phyloP scores from a whole-genome alignment of 2,888 invertebrate species.

The Bellardia bayeri region DNA sequence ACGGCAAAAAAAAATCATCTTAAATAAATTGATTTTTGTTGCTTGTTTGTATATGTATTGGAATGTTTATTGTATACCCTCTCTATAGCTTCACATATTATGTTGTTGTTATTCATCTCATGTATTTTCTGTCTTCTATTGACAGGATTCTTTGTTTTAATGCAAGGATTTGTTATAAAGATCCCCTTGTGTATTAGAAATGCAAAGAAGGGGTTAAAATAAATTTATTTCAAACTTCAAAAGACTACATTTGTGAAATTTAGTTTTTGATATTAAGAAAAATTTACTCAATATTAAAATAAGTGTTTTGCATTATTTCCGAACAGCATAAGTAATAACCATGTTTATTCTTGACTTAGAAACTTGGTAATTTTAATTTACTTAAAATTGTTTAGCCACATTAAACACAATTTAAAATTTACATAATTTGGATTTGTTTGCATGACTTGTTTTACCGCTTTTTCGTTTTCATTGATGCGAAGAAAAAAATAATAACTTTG shows the following conservation, averaged over 20 bases:
- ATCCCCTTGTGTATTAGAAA: neutral
- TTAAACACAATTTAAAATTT: too few relatives aligned
- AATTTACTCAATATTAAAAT: neutral
- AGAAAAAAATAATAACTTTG: too few relatives aligned
- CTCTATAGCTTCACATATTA: neutral
- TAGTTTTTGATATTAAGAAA: neutral
- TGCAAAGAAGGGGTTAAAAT: neutral
- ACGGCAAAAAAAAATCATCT: conserved; percentile 8
- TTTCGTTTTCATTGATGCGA: too few relatives aligned
- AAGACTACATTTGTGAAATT: conserved; percentile 3
- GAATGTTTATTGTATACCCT: neutral
- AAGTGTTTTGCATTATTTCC: too few relatives aligned
- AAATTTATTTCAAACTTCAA: neutral
- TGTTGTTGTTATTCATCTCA: conserved; percentile 15
- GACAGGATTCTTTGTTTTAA: neutral
- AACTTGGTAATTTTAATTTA: too few relatives aligned
- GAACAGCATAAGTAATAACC: too few relatives aligned
- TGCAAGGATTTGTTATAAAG: conserved; percentile 3
- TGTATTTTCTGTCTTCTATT: conserved; percentile 1
- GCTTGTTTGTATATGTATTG: neutral
- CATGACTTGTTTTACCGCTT: too few relatives aligned
- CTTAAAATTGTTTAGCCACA: too few relatives aligned
- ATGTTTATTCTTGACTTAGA: too few relatives aligned
- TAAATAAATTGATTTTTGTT: conserved; percentile 4
- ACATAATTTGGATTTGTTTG: too few relatives aligned